Conservation (phyloP, 2,888 invertebrate species). For the Eupithecia subfuscata region DNA sequence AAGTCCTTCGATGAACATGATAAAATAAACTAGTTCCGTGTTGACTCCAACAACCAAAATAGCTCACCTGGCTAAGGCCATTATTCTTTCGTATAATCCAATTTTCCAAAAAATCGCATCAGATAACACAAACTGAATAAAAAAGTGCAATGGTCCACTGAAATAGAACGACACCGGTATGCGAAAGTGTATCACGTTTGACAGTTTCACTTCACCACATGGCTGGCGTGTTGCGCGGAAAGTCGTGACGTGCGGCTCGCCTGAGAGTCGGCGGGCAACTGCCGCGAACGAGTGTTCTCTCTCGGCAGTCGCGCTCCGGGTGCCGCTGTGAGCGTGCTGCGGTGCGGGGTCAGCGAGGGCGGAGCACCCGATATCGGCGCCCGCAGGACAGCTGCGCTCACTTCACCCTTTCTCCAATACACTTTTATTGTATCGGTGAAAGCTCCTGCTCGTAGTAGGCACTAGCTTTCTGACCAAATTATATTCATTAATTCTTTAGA, state of each 20-base stretch:
- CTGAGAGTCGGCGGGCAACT: slow-evolving; percentile 77
- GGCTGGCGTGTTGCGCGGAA: slow-evolving; percentile 69
- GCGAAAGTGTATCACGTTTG: slow-evolving; percentile 79
- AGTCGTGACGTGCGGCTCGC: slow-evolving; percentile 67
- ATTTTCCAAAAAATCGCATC: slow-evolving; percentile 78
- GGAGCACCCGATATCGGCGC: slow-evolving; percentile 71
- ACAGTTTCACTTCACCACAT: slow-evolving; percentile 84
- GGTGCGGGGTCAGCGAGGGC: slow-evolving; percentile 74
- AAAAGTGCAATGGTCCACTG: slow-evolving; percentile 60
- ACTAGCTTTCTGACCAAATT: slow-evolving; percentile 45
- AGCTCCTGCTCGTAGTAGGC: slow-evolving; percentile 58
- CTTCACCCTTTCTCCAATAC: slow-evolving; percentile 76
- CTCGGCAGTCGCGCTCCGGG: slow-evolving; percentile 38
- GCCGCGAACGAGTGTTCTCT: slow-evolving; percentile 48
- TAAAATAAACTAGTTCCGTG: slow-evolving; percentile 82
- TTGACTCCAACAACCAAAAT: slow-evolving; percentile 83
- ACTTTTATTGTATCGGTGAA: slow-evolving; percentile 71
- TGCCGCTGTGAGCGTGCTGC: slow-evolving; percentile 55
- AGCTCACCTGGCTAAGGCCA: slow-evolving; percentile 84
- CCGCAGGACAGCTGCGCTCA: slow-evolving; percentile 80
- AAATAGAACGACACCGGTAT: slow-evolving; percentile 69
- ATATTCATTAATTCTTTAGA: slow-evolving; percentile 20
- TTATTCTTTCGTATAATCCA: slow-evolving; percentile 83
- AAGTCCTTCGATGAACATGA: slow-evolving; percentile 77
- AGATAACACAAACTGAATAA: slow-evolving; percentile 71